Conservation (phyloP, 2,113 vertebrate genomes). For the Camelus bactrianus region DNA sequence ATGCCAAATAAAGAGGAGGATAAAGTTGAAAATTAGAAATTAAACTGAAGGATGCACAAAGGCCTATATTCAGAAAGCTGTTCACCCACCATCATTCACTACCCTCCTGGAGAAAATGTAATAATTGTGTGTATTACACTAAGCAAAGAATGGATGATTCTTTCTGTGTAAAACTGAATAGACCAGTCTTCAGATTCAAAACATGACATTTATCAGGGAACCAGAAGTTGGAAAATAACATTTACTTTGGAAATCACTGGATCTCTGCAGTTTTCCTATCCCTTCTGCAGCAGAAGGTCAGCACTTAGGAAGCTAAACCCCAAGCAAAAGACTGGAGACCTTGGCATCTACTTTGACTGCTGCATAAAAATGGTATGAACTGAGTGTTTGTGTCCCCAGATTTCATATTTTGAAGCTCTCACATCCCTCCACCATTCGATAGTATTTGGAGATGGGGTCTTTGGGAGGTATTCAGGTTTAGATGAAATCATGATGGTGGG, state of each 20-base stretch:
- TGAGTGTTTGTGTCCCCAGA: neutral
- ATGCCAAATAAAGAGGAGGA: neutral
- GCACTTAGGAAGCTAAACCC: neutral
- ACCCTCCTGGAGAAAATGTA: neutral
- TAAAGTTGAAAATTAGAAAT: neutral
- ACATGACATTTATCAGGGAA: neutral
- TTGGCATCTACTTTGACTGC: neutral
- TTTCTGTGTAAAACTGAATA: neutral
- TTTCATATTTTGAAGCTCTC: neutral
- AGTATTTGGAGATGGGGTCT: no score
- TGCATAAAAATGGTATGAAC: neutral
- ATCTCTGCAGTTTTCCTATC: neutral
- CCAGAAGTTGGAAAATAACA: neutral
- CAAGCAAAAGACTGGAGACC: neutral
- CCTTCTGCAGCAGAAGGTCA: neutral
- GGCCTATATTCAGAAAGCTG: neutral
- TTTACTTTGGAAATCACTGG: neutral
- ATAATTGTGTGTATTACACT: neutral
- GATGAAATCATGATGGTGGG: no score
- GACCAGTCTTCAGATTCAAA: neutral
- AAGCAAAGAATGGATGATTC: neutral
- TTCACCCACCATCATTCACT: neutral
- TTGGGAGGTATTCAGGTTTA: no score
- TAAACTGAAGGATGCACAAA: neutral
- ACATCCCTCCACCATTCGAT: no score